Evolutionary conservation across 2,113 vertebrate genomes (phyloP).

Genomic region (Micronisus gabar): DNA sequence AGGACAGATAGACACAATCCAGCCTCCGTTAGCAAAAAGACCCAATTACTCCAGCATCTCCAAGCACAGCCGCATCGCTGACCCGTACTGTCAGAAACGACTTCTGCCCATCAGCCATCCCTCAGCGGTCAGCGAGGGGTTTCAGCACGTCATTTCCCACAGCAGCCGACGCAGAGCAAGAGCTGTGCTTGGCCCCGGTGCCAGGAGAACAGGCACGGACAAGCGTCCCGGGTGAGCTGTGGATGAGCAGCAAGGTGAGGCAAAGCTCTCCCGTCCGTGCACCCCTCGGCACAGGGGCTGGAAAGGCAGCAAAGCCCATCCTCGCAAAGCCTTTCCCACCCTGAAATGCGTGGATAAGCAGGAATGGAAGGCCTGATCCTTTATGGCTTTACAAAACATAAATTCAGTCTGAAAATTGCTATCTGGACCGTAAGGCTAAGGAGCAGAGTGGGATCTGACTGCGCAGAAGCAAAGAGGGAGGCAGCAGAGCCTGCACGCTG

Average conservation of each 20-base stretch:
- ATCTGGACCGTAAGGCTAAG: neutral
- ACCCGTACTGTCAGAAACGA: neutral
- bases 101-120: neutral
- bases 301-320: neutral
- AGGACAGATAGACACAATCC: neutral
- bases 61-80: neutral
- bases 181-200: accelerated
- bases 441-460: neutral
- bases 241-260: neutral
- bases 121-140: accelerated
- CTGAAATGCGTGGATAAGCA: neutral
- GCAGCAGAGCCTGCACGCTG: neutral
- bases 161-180: accelerated
- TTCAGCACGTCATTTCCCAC: neutral
- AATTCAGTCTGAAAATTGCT: neutral
- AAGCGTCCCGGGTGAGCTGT: neutral
- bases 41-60: too few species aligned
- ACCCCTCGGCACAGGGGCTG: neutral
- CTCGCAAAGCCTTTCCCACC: neutral
- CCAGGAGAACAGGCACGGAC: accelerated
- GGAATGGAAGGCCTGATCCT: neutral
- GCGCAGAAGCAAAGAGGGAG: neutral
- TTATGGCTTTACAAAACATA: neutral
- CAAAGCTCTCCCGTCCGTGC: neutral
- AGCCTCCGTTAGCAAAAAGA: neutral